Evolutionary conservation across 2,797 vertebrate species (phyloP).

Genomic region (Propithecus deckenii): DNA sequence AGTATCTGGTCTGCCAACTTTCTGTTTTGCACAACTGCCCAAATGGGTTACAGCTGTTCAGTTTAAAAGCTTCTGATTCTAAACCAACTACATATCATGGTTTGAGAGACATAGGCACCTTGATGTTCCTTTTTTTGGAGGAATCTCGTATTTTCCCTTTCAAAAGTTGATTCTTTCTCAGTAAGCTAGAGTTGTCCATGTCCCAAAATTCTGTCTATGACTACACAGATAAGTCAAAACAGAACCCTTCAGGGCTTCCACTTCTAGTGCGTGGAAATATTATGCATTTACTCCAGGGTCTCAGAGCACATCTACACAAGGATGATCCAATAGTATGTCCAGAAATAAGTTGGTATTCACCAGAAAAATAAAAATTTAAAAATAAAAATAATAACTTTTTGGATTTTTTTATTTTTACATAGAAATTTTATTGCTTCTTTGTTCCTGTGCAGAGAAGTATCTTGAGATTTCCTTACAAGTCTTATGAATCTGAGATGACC

Average conservation of each 20-base stretch:
- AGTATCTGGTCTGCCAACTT: constrained; percentile 71
- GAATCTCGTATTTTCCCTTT: not conserved
- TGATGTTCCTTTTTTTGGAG: not conserved
- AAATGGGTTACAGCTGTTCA: constrained; percentile 76
- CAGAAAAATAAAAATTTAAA: not conserved
- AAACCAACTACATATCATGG: constrained; percentile 60
- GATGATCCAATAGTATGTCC: not conserved
- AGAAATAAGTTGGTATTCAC: not conserved
- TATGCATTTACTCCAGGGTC: not conserved
- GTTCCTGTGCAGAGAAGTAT: not conserved
- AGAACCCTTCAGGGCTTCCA: not conserved
- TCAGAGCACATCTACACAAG: not conserved
- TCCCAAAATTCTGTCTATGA: constrained; percentile 11
- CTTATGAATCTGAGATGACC: not conserved
- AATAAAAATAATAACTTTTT: too few species aligned
- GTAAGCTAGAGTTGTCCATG: not conserved
- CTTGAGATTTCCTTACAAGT: not conserved
- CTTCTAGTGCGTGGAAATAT: not conserved
- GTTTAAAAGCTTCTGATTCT: constrained; percentile 56
- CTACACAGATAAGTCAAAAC: not conserved
- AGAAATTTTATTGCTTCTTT: not conserved
- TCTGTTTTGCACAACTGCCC: constrained; percentile 73
- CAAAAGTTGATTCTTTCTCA: constrained; percentile 2
- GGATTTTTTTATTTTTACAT: not conserved
- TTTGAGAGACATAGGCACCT: not conserved